phyloP scores from a whole-genome alignment of 1,140 invertebrate genomes.

The Penaeus chinensis region DNA sequence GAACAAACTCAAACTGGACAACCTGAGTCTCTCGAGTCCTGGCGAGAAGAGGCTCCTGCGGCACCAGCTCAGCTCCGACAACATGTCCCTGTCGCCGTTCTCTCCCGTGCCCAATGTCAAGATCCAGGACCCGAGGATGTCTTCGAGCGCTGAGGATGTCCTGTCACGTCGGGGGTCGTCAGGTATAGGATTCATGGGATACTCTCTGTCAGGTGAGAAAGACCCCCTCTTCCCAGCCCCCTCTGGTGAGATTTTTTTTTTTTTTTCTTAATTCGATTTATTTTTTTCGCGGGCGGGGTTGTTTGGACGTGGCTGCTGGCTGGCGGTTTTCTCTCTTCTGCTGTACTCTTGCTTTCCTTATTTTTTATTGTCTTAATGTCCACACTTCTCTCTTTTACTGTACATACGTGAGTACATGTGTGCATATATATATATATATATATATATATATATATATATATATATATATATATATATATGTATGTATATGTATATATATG shows the following conservation, averaged over 20 bases:
- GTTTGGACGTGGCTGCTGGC: too few species aligned
- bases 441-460: too few species aligned
- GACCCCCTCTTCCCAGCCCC: neutral
- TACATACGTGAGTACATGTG: too few species aligned
- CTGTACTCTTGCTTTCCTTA: too few species aligned
- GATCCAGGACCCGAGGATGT: constrained; percentile 63
- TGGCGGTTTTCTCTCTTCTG: too few species aligned
- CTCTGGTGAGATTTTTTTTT: neutral
- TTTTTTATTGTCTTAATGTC: too few species aligned
- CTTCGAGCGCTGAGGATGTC: constrained; percentile 61
- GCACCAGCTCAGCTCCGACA: constrained; percentile 87
- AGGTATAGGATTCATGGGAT: constrained; percentile 61
- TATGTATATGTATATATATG: too few species aligned
- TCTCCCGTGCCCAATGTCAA: constrained; percentile 57
- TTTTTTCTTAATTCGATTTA: neutral
- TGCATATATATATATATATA: too few species aligned
- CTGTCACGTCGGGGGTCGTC: constrained; percentile 58
- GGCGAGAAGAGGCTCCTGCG: constrained; percentile 70
- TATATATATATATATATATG: too few species aligned
- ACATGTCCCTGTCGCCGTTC: constrained; percentile 72
- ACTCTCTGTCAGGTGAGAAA: constrained; percentile 62
- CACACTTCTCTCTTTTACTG: too few species aligned
- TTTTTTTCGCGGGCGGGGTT: too few species aligned
- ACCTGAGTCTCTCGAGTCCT: constrained; percentile 74
- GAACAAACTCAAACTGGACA: constrained; percentile 85